phyloP scores from a whole-genome alignment of 2,113 vertebrate genomes.

The Opisthocomus hoazin region DNA sequence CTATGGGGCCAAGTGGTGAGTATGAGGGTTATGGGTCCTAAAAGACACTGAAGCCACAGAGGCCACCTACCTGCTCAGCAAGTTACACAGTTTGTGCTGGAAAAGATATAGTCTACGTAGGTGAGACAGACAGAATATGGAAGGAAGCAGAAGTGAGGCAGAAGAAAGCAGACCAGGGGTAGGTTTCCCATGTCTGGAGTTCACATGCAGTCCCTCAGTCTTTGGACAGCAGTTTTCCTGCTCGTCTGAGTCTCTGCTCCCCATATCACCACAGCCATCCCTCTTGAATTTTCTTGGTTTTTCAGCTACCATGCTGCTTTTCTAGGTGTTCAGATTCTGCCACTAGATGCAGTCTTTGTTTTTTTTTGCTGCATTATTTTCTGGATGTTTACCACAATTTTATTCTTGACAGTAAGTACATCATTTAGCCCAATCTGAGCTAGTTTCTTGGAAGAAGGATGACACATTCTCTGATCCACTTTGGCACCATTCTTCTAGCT shows the following conservation, averaged over 20 bases:
- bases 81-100: not conserved
- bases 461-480: not conserved
- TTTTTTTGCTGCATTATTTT: not conserved
- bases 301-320: not conserved
- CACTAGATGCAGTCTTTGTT: not conserved
- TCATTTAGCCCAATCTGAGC: not conserved
- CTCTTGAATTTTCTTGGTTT: not conserved
- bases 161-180: not conserved
- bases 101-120: not conserved
- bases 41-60: not conserved
- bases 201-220: not conserved
- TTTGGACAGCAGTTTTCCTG: not conserved
- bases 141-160: not conserved
- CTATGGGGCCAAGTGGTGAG: not conserved
- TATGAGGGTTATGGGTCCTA: not conserved
- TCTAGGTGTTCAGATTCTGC: not conserved
- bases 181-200: not conserved
- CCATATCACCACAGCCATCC: fast-evolving
- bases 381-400: not conserved
- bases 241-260: not conserved
- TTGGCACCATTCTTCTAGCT: not conserved
- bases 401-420: not conserved
- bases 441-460: not conserved
- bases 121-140: not conserved
- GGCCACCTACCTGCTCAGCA: fast-evolving